Conservation (phyloP, 2,888 invertebrate genomes). For the Caenorhabditis afra region DNA sequence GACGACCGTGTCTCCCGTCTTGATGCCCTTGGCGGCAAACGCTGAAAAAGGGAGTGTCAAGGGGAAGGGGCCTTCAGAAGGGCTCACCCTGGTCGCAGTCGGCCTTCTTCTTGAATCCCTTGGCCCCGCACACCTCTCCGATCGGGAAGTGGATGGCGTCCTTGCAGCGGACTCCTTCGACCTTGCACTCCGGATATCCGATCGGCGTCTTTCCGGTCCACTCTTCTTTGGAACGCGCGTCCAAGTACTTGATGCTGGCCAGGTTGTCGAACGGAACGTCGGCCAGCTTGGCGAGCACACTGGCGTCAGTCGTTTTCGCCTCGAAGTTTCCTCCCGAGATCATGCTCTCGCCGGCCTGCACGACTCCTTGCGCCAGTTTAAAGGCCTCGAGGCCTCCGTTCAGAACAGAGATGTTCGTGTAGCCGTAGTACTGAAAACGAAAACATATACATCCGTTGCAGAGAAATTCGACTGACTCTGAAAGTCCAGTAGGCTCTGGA, state of each 20-base stretch:
- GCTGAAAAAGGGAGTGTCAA: slow-evolving; percentile 24
- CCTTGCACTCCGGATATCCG: slow-evolving; percentile 53
- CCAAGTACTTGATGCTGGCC: slow-evolving; percentile 52
- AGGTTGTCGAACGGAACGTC: slow-evolving; percentile 58
- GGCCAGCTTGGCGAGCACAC: slow-evolving; percentile 34
- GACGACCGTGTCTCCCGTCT: slow-evolving; percentile 53
- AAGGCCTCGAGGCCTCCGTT: slow-evolving; percentile 73
- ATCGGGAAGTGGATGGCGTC: slow-evolving; percentile 59
- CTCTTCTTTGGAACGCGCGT: slow-evolving; percentile 51
- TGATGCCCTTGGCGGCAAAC: slow-evolving; percentile 55
- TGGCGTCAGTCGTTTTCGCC: slow-evolving; percentile 34
- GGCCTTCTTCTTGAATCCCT: slow-evolving; percentile 63
- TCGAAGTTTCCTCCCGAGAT: slow-evolving; percentile 56
- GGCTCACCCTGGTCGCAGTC: slow-evolving; percentile 47
- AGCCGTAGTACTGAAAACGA: slow-evolving; percentile 67
- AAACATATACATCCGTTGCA: not conserved
- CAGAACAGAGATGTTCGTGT: slow-evolving; percentile 59
- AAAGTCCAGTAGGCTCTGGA: slow-evolving; percentile 71
- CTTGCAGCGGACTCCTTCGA: slow-evolving; percentile 46
- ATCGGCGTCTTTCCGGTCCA: slow-evolving; percentile 57
- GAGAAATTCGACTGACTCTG: slow-evolving; percentile 41
- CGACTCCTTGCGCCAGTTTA: slow-evolving; percentile 55
- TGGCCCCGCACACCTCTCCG: slow-evolving; percentile 49
- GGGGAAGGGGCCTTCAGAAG: not conserved
- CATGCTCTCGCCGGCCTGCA: slow-evolving; percentile 54